Evolutionary conservation across 2,113 vertebrate species (phyloP).

Genomic region (Camarhynchus parvulus): DNA sequence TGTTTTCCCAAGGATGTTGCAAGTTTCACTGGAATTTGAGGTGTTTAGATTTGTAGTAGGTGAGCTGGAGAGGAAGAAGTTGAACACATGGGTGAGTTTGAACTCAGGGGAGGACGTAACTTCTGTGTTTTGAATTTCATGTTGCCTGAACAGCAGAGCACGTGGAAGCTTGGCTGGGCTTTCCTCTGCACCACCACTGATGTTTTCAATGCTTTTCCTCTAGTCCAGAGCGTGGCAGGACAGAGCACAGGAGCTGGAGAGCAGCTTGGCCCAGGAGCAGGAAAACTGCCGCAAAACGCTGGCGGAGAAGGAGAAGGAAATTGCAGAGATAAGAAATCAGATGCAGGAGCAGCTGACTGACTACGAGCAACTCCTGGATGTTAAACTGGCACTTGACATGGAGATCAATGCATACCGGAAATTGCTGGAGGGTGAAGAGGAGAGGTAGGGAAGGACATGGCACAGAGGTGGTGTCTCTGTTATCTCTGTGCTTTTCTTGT

Average conservation of each 20-base stretch:
- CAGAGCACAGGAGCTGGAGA: constrained; percentile 84
- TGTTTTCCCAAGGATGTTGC: neutral
- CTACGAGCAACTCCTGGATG: constrained; percentile 89
- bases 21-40: neutral
- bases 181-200: neutral
- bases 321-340: constrained; percentile 78
- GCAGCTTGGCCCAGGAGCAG: constrained; percentile 79
- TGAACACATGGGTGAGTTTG: neutral
- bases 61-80: neutral
- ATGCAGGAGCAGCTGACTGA: constrained; percentile 88
- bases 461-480: neutral
- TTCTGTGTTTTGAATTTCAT: fast-evolving
- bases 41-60: neutral
- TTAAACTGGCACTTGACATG: constrained; percentile 92
- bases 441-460: constrained; percentile 77
- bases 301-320: constrained; percentile 82
- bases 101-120: neutral
- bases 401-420: constrained; percentile 92
- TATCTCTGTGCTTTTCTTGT: neutral
- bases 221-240: constrained; percentile 86
- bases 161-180: neutral
- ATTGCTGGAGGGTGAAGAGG: constrained; percentile 90
- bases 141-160: neutral
- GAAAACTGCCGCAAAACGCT: constrained; percentile 76
- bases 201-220: neutral